Base-by-base conservation (phyloP, 2,113 vertebrate species). In the Indicator indicator region DNA sequence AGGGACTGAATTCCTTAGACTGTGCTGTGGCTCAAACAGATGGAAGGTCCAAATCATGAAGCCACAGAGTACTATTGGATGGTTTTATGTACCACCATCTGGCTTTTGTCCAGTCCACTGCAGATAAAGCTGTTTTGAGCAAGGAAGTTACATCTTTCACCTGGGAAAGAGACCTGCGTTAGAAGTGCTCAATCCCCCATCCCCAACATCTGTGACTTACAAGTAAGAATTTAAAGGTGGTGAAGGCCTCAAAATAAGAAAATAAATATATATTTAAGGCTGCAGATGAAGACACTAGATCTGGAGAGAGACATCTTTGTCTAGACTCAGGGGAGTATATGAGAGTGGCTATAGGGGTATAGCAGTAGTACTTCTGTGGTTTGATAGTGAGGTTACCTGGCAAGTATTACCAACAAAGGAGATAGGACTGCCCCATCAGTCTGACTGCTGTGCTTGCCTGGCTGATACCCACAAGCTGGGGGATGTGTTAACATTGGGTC, bases 401-500 rank as follows among this genome's bases (percentile, higher is more conserved):
- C 16, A 67, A 11, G 27, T 33, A 3, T 38, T 42, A 1, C 5
- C 21, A 32, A 30, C 60, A 67, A 55, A 50, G 56, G n/a, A 42
- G 62, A 52, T n/a, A 26, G 88, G 65, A 21, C 30, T 40, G 30
- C 16, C 46, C 44, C 26, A 5, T 28, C 40, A 19, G 52, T 70
- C 59, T 5, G 4, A 40, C 58, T 13, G 33, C 30, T 11, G 6
- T 42, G 15, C 8, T 36, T 55, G 30, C 38, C 6, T 12, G 48
- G 36, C 60, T 50, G 55, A 23, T 28, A 52, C 32, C 1, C 0
- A 1, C 59, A 19, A 80, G 58, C 3, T 27, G 2, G 0, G 59
- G 26, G 8, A 63, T 59, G 38, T 9, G 24, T 59, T 77, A 83
- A 63, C 65, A 18, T 17, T 3, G 1, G 42, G 40, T 58, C 65